phyloP scores from a whole-genome alignment of 2,888 invertebrate species.

The Emmelina monodactyla region DNA sequence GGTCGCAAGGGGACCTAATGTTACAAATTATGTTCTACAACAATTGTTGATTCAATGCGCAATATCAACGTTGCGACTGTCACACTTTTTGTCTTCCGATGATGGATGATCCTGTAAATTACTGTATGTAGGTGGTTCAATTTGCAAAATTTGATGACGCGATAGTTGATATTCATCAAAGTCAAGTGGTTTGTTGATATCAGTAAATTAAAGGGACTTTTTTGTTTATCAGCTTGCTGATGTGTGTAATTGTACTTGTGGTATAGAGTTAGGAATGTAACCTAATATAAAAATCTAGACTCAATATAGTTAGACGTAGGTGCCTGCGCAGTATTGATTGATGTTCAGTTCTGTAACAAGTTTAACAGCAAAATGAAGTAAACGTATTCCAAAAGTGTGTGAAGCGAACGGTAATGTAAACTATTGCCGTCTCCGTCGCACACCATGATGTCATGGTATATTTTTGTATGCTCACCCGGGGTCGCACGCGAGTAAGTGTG shows the following conservation, averaged over 20 bases:
- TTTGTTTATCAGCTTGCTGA: too few relatives aligned
- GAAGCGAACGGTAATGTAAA: conserved; percentile 27
- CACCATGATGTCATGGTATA: conserved; percentile 64
- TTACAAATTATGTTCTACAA: conserved; percentile 33
- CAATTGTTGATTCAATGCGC: conserved; percentile 32
- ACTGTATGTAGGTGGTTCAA: background rate
- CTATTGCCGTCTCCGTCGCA: conserved; percentile 38
- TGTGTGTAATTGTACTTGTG: too few relatives aligned
- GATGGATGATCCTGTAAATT: background rate
- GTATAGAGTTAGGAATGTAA: too few relatives aligned
- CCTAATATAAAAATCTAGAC: too few relatives aligned
- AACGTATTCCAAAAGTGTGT: conserved; percentile 31
- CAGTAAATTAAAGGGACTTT: too few relatives aligned
- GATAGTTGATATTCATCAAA: too few relatives aligned
- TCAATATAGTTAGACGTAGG: too few relatives aligned
- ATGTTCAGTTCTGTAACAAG: background rate
- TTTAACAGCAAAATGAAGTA: conserved; percentile 29
- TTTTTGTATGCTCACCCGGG: conserved; percentile 46
- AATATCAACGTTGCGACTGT: conserved; percentile 17
- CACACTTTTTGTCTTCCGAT: background rate
- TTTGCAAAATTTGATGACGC: too few relatives aligned
- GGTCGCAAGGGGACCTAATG: conserved; percentile 43
- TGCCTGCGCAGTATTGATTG: background rate
- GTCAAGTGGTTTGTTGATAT: too few relatives aligned
- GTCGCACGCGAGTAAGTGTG: conserved; percentile 40